Conservation (phyloP, 2,888 invertebrate species). For the Mongoloraphidia duomilia region DNA sequence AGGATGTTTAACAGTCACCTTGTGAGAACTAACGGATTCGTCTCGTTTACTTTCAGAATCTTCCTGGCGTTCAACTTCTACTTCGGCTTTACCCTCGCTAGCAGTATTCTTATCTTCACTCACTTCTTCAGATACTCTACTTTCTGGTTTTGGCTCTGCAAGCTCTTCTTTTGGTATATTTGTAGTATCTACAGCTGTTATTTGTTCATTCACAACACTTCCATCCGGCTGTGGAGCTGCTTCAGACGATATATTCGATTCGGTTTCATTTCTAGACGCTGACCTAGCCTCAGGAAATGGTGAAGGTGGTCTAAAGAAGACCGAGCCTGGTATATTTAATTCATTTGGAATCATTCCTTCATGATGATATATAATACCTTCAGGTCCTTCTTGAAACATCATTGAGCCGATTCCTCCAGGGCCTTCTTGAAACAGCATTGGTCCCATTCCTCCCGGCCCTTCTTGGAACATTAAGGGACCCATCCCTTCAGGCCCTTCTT, state of each 20-base stretch:
- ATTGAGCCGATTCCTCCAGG: too few relatives aligned
- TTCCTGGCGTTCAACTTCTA: too few relatives aligned
- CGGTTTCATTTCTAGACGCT: conserved; percentile 1
- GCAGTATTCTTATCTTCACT: too few relatives aligned
- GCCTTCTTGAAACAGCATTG: conserved; percentile 18
- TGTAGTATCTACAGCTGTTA: background rate
- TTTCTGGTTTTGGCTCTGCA: background rate
- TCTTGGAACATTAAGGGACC: background rate
- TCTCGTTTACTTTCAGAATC: too few relatives aligned
- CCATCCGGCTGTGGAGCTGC: background rate
- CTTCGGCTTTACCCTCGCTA: too few relatives aligned
- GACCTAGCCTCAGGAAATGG: conserved; percentile 9
- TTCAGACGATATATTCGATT: conserved; percentile 1
- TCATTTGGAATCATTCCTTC: background rate
- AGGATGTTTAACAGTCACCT: too few relatives aligned
- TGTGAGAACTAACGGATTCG: too few relatives aligned
- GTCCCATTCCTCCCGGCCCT: background rate
- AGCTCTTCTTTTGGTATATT: background rate
- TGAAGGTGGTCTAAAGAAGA: conserved; percentile 8
- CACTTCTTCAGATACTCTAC: too few relatives aligned
- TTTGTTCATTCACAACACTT: background rate
- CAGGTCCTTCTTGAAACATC: background rate
- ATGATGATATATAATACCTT: conserved; percentile 1
- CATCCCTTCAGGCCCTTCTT: too few relatives aligned
- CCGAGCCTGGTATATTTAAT: background rate